Base-by-base conservation (phyloP, 1,140 invertebrate genomes). In the Euwallacea similis region DNA sequence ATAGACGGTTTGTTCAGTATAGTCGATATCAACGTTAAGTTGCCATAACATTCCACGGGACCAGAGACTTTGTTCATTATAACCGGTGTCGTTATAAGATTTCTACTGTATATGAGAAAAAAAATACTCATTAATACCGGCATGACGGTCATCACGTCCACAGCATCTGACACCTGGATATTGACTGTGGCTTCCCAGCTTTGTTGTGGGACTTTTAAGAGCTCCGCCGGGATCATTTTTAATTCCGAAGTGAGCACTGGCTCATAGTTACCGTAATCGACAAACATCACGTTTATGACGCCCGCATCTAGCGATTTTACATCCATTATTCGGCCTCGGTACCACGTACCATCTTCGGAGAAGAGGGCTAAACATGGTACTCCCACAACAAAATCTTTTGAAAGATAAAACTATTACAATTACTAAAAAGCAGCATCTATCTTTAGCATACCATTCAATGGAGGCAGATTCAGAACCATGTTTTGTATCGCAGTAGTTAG, bases 221-320 rank as follows among this genome's bases (percentile, higher is more conserved):
- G 74, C 8, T 74, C 54, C 3, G 42, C 43, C 11, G 21, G 41
- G 41, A 74, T 75, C 56, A 58, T 50, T 69, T 70, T 71, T 15
- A 76, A 9, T n/a, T 72, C 64, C 4, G 13, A 54, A 0, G 42
- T 60, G 6, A 72, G n/a, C 6, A 74, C 64, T 6, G 55, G 58
- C 56, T 76, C 72, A 9, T 70, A 47, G 16, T 70, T 74, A 9
- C 74, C 75, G 47, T 73, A 76, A 66, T 76, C 75, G 3, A 76
- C 75, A 58, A 73, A 76, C 13, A 76, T 60, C 44, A 73, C 74
- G 11, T 59, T 47, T 6, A 75, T 74, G 47, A 44, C 63, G 1
- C 68, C 71, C 6, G 56, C 72, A 54, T 74, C 61, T 10, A 71
- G 8, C 4, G 42, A 42, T 41, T 76, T 66, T 7, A 62, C 53